Percentiles rank a stretch among this genome's conserved stretches.
Conservation (phyloP, 2,888 invertebrate genomes). For the Pristionchus arcanus region DNA sequence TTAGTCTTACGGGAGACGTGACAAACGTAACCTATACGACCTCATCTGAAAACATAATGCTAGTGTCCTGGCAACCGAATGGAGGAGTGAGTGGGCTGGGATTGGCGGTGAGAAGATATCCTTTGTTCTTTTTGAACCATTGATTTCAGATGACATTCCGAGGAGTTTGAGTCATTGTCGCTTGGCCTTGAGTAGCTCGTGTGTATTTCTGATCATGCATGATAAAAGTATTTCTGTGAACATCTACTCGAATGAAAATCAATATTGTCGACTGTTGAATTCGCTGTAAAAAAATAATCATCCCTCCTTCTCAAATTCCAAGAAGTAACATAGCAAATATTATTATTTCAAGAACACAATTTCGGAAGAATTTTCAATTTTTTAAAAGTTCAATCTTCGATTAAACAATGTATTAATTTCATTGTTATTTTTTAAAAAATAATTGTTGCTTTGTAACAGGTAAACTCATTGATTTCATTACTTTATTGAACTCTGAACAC, state of each 20-base stretch:
- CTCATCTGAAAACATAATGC: background rate
- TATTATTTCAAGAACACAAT: too few relatives aligned
- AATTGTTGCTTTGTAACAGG: too few relatives aligned
- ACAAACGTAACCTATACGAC: background rate
- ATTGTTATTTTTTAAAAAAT: too few relatives aligned
- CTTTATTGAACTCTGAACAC: too few relatives aligned
- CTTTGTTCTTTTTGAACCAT: too few relatives aligned
- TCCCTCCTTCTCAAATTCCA: too few relatives aligned
- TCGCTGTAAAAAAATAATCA: too few relatives aligned
- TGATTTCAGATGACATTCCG: background rate
- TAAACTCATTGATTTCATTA: background rate
- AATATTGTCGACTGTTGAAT: background rate
- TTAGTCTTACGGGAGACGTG: background rate
- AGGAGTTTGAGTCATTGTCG: background rate
- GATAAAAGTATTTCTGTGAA: background rate
- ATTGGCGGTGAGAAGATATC: background rate
- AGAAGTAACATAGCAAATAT: too few relatives aligned
- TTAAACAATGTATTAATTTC: too few relatives aligned
- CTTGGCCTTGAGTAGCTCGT: background rate
- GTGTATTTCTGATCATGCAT: background rate
- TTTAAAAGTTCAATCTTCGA: too few relatives aligned
- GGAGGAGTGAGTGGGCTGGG: background rate
- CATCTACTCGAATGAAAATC: background rate
- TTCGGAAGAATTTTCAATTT: too few relatives aligned
- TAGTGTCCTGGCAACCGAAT: background rate